Base-by-base conservation (phyloP, 2,113 vertebrate genomes). In the Vanacampus margaritifer region DNA sequence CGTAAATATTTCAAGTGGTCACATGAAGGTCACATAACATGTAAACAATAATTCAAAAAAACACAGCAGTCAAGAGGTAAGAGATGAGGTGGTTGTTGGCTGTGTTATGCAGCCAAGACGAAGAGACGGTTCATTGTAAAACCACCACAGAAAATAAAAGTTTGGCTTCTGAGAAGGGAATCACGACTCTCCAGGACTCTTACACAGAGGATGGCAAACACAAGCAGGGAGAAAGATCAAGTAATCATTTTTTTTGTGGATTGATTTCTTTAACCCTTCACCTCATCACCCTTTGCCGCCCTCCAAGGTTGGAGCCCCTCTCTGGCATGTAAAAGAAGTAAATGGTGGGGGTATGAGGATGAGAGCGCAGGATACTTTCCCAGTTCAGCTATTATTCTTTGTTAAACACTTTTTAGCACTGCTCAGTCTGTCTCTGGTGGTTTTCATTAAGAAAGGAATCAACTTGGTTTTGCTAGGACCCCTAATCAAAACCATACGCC, bases 361-460 rank as follows among this genome's bases (percentile, higher is more conserved):
- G 84, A 89, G 81, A 82, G 48, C 8, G 82, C 26, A 67, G 84
- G 80, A 88, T 83, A 88, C 86, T 85, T 87, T 84, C 85, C 71
- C 78, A 23, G 75, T 81, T 78, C 76, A 65, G 84, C 86, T 86
- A 89, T 92, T 90, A 90, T 91, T 92, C 89, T 91, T 87, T 79
- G 82, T 89, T 90, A 89, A 92, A 80, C 88, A 89, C 82, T 87
- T 90, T 92, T 91, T 88, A 91, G 83, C 86, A 80, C 88, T 80
- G 75, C 79, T 86, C 82, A 83, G 84, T 69, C 84, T 85, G 83
- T 85, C 85, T 87, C 87, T 84, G 85, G 88, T 91, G 92, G 87
- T 92, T 93, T 91, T 90, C 87, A 91, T 91, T 90, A 91, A 84
- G 86, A 89, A 91, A 92, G 88, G 89, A 93, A 92, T 92, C 91